Evolutionary conservation across 2,113 vertebrate species (phyloP).

Genomic region (Paradoxurus hermaphroditus): DNA sequence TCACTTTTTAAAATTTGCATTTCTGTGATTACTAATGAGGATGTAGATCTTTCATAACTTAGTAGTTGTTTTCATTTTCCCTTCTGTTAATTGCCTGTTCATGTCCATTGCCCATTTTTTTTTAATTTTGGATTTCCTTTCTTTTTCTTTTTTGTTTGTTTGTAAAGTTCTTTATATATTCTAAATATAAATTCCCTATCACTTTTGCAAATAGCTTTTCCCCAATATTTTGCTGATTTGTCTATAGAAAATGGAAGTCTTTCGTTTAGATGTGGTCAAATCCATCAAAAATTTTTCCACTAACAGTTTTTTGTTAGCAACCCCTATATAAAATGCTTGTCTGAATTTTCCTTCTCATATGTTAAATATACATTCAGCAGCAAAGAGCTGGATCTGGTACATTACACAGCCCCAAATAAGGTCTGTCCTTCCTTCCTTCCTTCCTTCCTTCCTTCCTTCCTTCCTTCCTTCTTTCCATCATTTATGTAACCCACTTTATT

Average conservation of each 20-base stretch:
- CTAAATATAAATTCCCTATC: neutral
- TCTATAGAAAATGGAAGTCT: neutral
- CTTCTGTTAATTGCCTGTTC: slow-evolving; percentile 45
- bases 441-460: neutral
- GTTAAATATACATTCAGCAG: neutral
- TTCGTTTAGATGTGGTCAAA: neutral
- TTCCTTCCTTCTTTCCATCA: neutral
- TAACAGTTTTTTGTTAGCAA: neutral
- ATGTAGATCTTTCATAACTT: neutral
- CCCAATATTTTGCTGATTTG: neutral
- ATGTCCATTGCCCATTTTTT: slow-evolving; percentile 37
- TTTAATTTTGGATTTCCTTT: neutral
- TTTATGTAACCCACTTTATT: neutral
- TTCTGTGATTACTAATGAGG: slow-evolving; percentile 47
- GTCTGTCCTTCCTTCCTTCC: neutral
- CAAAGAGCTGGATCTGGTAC: neutral
- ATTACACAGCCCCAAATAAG: neutral
- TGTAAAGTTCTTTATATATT: slow-evolving; percentile 21
- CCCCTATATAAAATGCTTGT: neutral
- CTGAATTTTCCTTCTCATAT: slow-evolving; percentile 11
- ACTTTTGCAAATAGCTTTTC: neutral
- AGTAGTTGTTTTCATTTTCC: slow-evolving; percentile 6
- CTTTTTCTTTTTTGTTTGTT: slow-evolving; percentile 21
- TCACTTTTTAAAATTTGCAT: slow-evolving; percentile 25
- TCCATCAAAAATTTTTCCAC: neutral